These are phyloP conservation scores for Drosophila mimica DNA, from an alignment of 2,888 invertebrate genomes.

Conservation along the genomic window DNA sequence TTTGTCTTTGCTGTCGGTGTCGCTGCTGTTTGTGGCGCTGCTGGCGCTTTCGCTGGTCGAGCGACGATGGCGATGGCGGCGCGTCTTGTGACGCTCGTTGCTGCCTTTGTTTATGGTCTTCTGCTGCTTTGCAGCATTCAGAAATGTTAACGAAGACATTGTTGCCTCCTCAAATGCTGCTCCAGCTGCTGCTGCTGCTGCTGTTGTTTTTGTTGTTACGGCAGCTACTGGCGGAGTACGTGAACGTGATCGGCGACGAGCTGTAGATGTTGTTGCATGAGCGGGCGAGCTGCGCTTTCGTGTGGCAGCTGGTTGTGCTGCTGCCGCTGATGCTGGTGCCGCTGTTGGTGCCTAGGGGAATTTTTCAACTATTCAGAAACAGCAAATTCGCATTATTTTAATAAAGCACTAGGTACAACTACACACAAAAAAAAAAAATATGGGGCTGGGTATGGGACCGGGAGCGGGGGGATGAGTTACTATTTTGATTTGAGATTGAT, in stretches of 20 bases:
- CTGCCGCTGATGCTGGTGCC: constrained; percentile 13
- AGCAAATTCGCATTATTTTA: constrained; percentile 86
- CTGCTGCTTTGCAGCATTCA: constrained; percentile 19
- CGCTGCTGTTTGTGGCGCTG: constrained; percentile 28
- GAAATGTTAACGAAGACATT: constrained; percentile 22
- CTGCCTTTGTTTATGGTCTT: constrained; percentile 42
- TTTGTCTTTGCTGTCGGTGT: constrained; percentile 32
- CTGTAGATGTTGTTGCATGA: constrained; percentile 5
- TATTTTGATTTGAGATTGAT: constrained; percentile 25
- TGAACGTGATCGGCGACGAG: constrained; percentile 34
- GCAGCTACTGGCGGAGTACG: constrained; percentile 16
- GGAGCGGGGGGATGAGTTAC: constrained; percentile 6
- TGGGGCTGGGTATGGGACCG: neutral
- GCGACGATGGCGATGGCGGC: constrained; percentile 51
- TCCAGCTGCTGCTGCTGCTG: neutral
- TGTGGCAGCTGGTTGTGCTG: constrained; percentile 11
- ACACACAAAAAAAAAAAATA: constrained; percentile 33
- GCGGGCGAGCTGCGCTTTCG: constrained; percentile 34
- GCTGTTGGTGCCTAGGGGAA: constrained; percentile 84
- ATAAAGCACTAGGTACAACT: constrained; percentile 71
- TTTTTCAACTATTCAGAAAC: constrained; percentile 86
- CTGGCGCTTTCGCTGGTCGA: constrained; percentile 49
- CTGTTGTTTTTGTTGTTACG: constrained; percentile 10
- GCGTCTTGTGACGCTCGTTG: constrained; percentile 31
- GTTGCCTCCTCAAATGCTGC: constrained; percentile 18